phyloP scores from a whole-genome alignment of 2,888 invertebrate genomes.

The Acanthococcus lagerstroemiae region DNA sequence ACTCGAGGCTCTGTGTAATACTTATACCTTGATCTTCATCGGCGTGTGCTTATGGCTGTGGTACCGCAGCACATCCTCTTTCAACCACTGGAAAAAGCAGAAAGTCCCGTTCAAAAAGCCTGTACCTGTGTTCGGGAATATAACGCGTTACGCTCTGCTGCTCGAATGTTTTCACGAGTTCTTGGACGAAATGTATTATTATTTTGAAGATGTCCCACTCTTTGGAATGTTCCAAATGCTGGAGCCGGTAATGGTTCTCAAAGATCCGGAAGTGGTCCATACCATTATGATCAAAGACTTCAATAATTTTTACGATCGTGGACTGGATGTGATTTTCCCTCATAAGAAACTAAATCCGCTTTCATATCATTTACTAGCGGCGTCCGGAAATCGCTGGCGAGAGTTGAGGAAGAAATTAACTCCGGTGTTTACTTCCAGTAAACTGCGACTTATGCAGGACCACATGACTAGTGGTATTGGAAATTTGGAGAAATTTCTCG shows the following conservation, averaged over 20 bases:
- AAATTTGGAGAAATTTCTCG: slow-evolving; percentile 6
- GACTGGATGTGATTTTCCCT: slow-evolving; percentile 7
- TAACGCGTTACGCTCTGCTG: too few relatives aligned
- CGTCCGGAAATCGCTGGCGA: slow-evolving; percentile 41
- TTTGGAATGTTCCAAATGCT: slow-evolving; percentile 29
- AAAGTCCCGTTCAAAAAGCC: too few relatives aligned
- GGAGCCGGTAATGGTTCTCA: slow-evolving; percentile 25
- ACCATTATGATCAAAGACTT: slow-evolving; percentile 35
- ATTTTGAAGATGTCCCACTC: slow-evolving; percentile 35
- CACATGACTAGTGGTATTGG: slow-evolving; percentile 30
- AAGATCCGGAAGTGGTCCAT: slow-evolving; percentile 29
- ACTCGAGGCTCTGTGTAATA: too few relatives aligned
- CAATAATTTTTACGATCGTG: slow-evolving; percentile 33
- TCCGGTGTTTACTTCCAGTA: slow-evolving; percentile 43
- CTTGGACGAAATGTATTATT: too few relatives aligned
- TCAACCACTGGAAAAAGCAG: too few relatives aligned
- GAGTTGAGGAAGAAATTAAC: slow-evolving; percentile 41
- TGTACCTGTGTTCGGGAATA: too few relatives aligned
- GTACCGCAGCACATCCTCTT: too few relatives aligned
- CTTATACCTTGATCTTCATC: too few relatives aligned
- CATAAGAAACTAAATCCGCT: slow-evolving; percentile 33
- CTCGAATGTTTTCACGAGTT: too few relatives aligned
- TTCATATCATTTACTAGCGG: slow-evolving; percentile 32
- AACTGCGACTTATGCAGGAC: slow-evolving; percentile 39
- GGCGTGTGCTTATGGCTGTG: too few relatives aligned